Percentiles rank a stretch among this genome's conserved stretches.
phyloP scores from a whole-genome alignment of 2,888 invertebrate genomes.

The Amphipoea lucens region DNA sequence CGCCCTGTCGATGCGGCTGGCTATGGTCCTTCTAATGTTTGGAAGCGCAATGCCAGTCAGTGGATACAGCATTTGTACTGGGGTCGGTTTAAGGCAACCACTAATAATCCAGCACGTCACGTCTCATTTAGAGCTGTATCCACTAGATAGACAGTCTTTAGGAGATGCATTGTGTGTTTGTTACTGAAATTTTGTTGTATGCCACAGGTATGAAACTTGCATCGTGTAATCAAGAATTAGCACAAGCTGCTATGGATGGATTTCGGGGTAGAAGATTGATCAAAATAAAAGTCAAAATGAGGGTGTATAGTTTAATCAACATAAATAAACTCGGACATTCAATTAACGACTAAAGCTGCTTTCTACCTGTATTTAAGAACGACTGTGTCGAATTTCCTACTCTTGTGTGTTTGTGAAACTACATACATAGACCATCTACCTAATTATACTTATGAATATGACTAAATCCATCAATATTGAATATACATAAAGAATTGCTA shows the following conservation, averaged over 20 bases:
- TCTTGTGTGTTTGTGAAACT: constrained; percentile 50
- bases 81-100: no score
- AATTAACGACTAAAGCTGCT: constrained; percentile 56
- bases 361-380: constrained; percentile 48
- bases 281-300: constrained; percentile 32
- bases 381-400: constrained; percentile 50
- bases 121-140: no score
- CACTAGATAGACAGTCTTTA: no score
- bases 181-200: background rate
- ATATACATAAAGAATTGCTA: background rate
- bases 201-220: background rate
- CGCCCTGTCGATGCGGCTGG: no score
- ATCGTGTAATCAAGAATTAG: background rate
- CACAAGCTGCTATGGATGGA: no score
- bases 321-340: constrained; percentile 62
- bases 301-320: constrained; percentile 66
- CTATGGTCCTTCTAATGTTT: no score
- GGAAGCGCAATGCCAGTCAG: no score
- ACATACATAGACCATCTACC: constrained; percentile 13
- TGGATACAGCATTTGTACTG: no score
- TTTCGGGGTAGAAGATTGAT: background rate
- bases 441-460: constrained; percentile 5
- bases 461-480: constrained; percentile 1
- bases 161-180: no score
- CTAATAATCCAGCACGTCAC: no score